These are phyloP conservation scores for Reinhardtius hippoglossoides DNA, from an alignment of 2,113 vertebrate species.

Conservation along the genomic window DNA sequence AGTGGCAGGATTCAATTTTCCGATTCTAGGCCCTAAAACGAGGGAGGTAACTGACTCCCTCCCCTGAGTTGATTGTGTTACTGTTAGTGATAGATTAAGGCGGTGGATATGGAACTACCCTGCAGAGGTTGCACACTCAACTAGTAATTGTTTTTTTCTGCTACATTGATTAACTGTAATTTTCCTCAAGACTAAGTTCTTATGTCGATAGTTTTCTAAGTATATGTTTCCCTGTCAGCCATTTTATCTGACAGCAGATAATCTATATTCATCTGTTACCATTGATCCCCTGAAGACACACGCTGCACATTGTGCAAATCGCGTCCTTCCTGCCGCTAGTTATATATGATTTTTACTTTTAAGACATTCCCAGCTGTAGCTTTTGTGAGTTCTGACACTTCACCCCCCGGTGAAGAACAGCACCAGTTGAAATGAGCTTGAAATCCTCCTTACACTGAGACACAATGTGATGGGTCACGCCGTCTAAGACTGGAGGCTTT, in stretches of 20 bases:
- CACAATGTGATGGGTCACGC: slow-evolving; percentile 18
- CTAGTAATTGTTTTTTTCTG: slow-evolving; percentile 24
- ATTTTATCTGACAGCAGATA: slow-evolving; percentile 30
- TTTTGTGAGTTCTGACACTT: slow-evolving; percentile 12
- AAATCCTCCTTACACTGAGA: slow-evolving; percentile 7
- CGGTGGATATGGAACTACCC: not conserved
- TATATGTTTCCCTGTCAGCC: slow-evolving; percentile 34
- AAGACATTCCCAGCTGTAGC: slow-evolving; percentile 8
- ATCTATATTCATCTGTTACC: slow-evolving; percentile 35
- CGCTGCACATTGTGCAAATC: not conserved
- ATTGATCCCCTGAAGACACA: slow-evolving; percentile 24
- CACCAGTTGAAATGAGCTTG: slow-evolving; percentile 20
- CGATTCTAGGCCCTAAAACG: not conserved
- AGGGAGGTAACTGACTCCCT: not conserved
- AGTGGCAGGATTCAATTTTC: not conserved
- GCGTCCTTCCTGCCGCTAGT: not conserved
- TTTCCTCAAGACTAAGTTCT: slow-evolving; percentile 34
- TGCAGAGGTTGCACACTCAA: slow-evolving; percentile 28
- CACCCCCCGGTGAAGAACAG: not conserved
- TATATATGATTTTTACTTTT: slow-evolving; percentile 1
- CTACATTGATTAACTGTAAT: slow-evolving; percentile 46
- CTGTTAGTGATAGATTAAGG: slow-evolving; percentile 38
- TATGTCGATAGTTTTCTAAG: slow-evolving; percentile 36
- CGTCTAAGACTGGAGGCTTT: not conserved
- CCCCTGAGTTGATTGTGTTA: slow-evolving; percentile 29